Evolutionary conservation across 2,888 invertebrate species (phyloP).

Genomic region (Apodemia hepburni): DNA sequence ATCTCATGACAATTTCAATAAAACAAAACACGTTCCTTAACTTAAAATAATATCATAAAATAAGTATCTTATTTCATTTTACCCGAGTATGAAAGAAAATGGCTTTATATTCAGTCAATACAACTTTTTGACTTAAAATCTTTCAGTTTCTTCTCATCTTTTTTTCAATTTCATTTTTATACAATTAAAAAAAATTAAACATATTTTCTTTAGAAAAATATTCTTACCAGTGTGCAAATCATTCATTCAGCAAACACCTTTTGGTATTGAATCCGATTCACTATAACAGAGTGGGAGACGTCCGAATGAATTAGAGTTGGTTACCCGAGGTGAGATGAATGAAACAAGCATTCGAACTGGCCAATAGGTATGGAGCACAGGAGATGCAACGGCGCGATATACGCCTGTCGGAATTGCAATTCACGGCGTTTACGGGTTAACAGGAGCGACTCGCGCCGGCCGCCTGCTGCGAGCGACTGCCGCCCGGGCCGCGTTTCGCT

Average conservation of each 20-base stretch:
- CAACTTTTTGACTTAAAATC: too few species aligned
- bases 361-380: conserved; percentile 23
- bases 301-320: neutral
- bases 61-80: too few species aligned
- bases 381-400: conserved; percentile 39
- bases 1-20: conserved; percentile 60
- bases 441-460: conserved; percentile 63
- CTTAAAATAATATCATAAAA: conserved; percentile 14
- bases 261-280: conserved; percentile 6
- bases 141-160: too few species aligned
- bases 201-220: neutral
- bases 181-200: too few species aligned
- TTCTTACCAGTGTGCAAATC: neutral
- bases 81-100: too few species aligned
- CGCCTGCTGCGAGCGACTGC: conserved; percentile 73
- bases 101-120: too few species aligned
- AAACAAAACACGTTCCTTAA: conserved; percentile 50
- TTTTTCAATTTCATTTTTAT: too few species aligned
- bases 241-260: conserved; percentile 3
- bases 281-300: conserved; percentile 11
- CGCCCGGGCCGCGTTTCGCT: conserved; percentile 66
- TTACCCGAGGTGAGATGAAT: conserved; percentile 43
- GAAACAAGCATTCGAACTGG: conserved; percentile 50
- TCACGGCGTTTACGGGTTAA: conserved; percentile 52
- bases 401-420: conserved; percentile 46